Evolutionary conservation across 2,113 vertebrate genomes (phyloP).

Genomic region (Echinops telfairi): DNA sequence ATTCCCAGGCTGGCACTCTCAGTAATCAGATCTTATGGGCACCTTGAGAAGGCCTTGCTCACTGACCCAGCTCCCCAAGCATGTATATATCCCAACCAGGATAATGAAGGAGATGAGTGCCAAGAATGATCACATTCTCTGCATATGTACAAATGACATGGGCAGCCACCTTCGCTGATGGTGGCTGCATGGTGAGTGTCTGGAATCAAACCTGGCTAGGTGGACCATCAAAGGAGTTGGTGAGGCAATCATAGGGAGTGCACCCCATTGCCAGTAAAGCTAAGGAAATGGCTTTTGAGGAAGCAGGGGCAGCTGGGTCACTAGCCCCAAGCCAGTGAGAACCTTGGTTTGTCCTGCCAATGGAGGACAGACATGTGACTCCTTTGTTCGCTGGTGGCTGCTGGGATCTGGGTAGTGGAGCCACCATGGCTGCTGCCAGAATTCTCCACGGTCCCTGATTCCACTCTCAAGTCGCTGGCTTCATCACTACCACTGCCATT

Average conservation of each 20-base stretch:
- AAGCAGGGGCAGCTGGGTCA: not conserved
- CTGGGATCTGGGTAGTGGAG: not conserved
- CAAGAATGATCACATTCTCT: constrained; percentile 43
- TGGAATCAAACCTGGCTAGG: constrained; percentile 12
- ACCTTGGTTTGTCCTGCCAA: not conserved
- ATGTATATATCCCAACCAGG: constrained; percentile 22
- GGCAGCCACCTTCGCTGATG: not conserved
- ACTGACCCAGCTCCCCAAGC: not conserved
- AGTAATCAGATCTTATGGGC: not conserved
- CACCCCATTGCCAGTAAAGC: not conserved
- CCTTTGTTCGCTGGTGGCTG: not conserved
- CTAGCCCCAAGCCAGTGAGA: not conserved
- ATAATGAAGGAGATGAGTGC: constrained; percentile 48
- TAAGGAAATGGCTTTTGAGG: not conserved
- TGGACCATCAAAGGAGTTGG: constrained; percentile 48
- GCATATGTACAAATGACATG: constrained; percentile 37
- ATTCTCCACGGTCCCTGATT: not conserved
- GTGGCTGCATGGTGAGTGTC: not conserved
- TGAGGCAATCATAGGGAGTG: not conserved
- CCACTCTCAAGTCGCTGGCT: not conserved
- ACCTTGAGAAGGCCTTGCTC: not conserved
- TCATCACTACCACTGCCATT: too few relatives aligned
- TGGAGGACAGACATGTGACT: not conserved
- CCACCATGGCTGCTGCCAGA: not conserved
- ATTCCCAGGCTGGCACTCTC: not conserved